Base-by-base conservation (phyloP, 2,113 vertebrate species). In the Leptosomus discolor region DNA sequence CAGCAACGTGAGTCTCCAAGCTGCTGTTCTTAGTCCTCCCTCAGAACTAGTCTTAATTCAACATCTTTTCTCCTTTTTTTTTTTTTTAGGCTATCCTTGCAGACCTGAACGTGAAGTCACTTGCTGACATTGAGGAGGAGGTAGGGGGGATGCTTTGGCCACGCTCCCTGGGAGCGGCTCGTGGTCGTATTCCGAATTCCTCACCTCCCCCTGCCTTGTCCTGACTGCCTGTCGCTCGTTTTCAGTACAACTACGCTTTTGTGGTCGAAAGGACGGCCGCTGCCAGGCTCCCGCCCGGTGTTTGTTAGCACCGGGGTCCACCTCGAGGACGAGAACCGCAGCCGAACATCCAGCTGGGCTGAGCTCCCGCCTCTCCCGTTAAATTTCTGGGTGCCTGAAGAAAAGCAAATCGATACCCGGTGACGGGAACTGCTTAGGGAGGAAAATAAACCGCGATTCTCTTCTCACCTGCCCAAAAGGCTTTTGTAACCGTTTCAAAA, bases 111-210 rank as follows among this genome's bases (percentile, higher is more conserved):
- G 99, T 99, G n/a, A 99, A 99, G 85, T 99, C 99, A 2, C 83
- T 99, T 7, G 98, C 98, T 2, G 99, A 99, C 58, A 99, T 99
- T 41, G 99, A 99, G 88, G 98, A 98, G 15, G 99, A 99, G 98
- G 99, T 99, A 90, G 48, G 96, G 46, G 12, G 69, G 60, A 43
- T 5, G 36, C 30, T 36, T 12, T 12, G 9, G 15, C 15, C 51
- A 2, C 1, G 15, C 37, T 10, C 12, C 15, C 26, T 14, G 56
- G 29, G 56, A 7, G 27, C 1, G 39, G 23, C 2, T 1, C 14
- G 9, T 15, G 7, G 43, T 9, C 5, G 2, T 2, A 5, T 36
- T 22, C 6, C 1, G 16, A 7, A 15, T 16, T 58, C 45, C 69
- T 12, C 17, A 7, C 9, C 26, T 1, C 6, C 23, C 46, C 9